Evolutionary conservation across 2,888 invertebrate species (phyloP), one percentile per base, ranked within the genome.

Genomic region (Cosmorhoe ocellata): DNA sequence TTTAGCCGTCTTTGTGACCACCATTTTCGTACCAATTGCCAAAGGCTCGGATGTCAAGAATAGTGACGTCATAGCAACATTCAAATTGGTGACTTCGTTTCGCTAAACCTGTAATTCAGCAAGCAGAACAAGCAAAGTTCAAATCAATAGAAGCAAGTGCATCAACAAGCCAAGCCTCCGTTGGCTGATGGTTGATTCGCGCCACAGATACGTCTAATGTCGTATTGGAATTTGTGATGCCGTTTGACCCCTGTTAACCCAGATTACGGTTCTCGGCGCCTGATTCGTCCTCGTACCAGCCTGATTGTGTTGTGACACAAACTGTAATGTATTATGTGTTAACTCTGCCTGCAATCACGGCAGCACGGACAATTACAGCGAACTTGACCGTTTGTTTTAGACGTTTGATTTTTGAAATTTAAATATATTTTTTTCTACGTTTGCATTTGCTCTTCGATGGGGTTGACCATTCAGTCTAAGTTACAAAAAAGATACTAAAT

Each of bases 211-310:
- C 85, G 84, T 91, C 88, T 90, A 90, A 91, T 90, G 88, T 90
- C 91, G 90, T 91, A 91, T 91, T 91, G 92, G 92, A 92, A 93
- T 92, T 91, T 92, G 92, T 92, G 92, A 91, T 91, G 92, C 91
- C 92, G 92, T 92, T 93, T 93, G 93, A 93, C 93, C 93, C 92
- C 93, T 91, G 92, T 93, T 93, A 93, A 93, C 93, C 93, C 92
- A 93, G 93, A 93, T 93, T 93, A 93, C 92, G 90, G 82, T 85
- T 80, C 90, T 86, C 89, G 87, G 81, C 89, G 85, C 90, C 88
- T 89, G 90, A 90, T 90, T 90, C 90, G 88, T 90, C 90, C 88
- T 84, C 87, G 76, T 64, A 62, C 76, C 77, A 73, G 84, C 82
- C 82, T 90, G 89, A 90, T 90, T 90, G 89, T 90, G 87, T 90